phyloP scores from a whole-genome alignment of 2,797 vertebrate genomes.

The Acanthornis magna region DNA sequence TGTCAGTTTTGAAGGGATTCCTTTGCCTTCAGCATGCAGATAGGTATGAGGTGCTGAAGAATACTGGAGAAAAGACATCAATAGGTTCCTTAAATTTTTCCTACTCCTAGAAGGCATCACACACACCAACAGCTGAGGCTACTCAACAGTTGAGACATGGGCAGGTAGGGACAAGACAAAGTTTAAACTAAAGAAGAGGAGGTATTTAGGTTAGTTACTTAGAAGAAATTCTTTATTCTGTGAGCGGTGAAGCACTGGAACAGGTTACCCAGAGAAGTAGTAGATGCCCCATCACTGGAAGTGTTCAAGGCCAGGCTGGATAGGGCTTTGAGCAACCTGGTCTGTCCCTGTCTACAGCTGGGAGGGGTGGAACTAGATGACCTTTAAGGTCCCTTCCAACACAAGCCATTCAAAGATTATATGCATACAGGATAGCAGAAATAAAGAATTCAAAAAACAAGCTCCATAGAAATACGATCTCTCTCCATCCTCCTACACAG shows the following conservation, averaged over 20 bases:
- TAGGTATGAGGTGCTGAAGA: not conserved
- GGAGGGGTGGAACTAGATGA: not conserved
- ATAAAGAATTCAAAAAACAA: not conserved
- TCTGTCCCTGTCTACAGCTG: not conserved
- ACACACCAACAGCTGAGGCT: not conserved
- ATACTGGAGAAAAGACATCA: not conserved
- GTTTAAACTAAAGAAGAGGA: not conserved
- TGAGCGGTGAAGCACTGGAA: not conserved
- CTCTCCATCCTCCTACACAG: not conserved
- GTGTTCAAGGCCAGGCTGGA: not conserved
- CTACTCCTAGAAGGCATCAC: not conserved
- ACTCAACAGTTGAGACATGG: not conserved
- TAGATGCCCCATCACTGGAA: not conserved
- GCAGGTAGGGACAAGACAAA: not conserved
- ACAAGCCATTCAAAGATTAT: not conserved
- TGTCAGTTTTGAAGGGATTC: not conserved
- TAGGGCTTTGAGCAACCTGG: not conserved
- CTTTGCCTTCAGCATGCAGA: not conserved
- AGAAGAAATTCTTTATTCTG: not conserved
- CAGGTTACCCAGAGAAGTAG: not conserved
- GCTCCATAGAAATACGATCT: not conserved
- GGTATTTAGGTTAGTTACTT: not conserved
- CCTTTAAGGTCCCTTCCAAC: not conserved
- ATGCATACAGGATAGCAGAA: not conserved
- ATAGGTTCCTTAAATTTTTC: not conserved